A percentile compares a stretch with the other conserved stretches of the same genome.
phyloP scores from a whole-genome alignment of 2,888 invertebrate genomes.

The Zygaena filipendulae region DNA sequence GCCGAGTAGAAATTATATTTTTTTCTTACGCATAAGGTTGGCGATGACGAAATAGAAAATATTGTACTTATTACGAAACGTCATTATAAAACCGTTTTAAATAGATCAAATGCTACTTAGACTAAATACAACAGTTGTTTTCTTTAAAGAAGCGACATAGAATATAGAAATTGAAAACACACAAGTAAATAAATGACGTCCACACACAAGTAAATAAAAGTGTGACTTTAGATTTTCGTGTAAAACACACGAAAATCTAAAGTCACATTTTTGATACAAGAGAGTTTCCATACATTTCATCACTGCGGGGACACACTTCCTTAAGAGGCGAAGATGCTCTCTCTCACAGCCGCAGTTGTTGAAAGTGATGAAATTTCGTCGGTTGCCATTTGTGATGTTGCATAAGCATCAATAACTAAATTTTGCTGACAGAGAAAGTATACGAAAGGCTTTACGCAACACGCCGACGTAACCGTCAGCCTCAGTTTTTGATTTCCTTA shows the following conservation, averaged over 20 bases:
- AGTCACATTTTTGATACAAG: too few relatives aligned
- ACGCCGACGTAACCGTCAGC: constrained; percentile 51
- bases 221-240: too few relatives aligned
- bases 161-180: too few relatives aligned
- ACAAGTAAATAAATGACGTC: too few relatives aligned
- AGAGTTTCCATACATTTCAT: too few relatives aligned
- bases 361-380: constrained; percentile 63
- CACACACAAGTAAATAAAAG: too few relatives aligned
- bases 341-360: constrained; percentile 28
- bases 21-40: constrained; percentile 10
- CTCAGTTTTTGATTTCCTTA: constrained; percentile 66
- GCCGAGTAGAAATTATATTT: constrained; percentile 39
- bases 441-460: constrained; percentile 66
- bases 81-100: too few relatives aligned
- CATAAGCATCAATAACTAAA: constrained; percentile 58
- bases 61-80: too few relatives aligned
- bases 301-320: constrained; percentile 29
- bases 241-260: too few relatives aligned
- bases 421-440: constrained; percentile 69
- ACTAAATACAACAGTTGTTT: too few relatives aligned
- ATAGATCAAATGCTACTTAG: constrained; percentile 2
- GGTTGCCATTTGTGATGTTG: constrained; percentile 58
- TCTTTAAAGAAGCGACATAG: too few relatives aligned
- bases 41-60: background rate
- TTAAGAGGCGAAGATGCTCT: constrained; percentile 51